Evolutionary conservation across 2,797 vertebrate genomes (phyloP).

Genomic region (Coracias cyanogaster): DNA sequence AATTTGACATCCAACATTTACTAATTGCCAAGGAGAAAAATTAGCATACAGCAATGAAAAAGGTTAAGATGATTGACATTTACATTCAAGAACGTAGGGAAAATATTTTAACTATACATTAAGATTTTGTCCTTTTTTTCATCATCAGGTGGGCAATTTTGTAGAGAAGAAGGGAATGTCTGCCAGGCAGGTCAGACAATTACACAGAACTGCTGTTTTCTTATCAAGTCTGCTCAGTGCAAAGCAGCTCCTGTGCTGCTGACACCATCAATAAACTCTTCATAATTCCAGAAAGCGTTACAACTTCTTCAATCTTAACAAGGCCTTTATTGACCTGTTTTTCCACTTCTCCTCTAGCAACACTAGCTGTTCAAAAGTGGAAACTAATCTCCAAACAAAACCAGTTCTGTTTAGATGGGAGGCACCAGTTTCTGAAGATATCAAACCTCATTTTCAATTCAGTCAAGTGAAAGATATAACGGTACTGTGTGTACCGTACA

Average conservation of each 20-base stretch:
- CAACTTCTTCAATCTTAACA: not conserved
- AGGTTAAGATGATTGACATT: slow-evolving; percentile 52
- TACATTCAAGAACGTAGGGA: not conserved
- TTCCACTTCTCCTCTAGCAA: not conserved
- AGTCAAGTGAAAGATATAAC: not conserved
- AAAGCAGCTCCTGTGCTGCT: not conserved
- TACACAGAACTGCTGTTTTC: not conserved
- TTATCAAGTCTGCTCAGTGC: not conserved
- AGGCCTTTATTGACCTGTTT: slow-evolving; percentile 13
- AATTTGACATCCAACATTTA: slow-evolving; percentile 87
- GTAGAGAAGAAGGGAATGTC: not conserved
- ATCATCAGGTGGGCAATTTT: not conserved
- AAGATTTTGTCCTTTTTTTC: slow-evolving; percentile 8
- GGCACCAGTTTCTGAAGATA: not conserved
- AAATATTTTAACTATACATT: not conserved
- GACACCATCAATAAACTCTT: slow-evolving; percentile 7
- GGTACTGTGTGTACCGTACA: not conserved
- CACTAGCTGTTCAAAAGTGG: not conserved
- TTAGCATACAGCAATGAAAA: slow-evolving; percentile 50
- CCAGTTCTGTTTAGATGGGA: not conserved
- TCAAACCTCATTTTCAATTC: not conserved
- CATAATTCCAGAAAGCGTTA: not conserved
- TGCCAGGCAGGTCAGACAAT: not conserved
- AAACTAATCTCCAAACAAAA: slow-evolving; percentile 10
- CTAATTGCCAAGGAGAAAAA: slow-evolving; percentile 81